A percentile compares a stretch with the other conserved stretches of the same genome.
These are phyloP conservation scores for Carassius carassius DNA, from an alignment of 2,113 vertebrate genomes.

Conservation along the genomic window DNA sequence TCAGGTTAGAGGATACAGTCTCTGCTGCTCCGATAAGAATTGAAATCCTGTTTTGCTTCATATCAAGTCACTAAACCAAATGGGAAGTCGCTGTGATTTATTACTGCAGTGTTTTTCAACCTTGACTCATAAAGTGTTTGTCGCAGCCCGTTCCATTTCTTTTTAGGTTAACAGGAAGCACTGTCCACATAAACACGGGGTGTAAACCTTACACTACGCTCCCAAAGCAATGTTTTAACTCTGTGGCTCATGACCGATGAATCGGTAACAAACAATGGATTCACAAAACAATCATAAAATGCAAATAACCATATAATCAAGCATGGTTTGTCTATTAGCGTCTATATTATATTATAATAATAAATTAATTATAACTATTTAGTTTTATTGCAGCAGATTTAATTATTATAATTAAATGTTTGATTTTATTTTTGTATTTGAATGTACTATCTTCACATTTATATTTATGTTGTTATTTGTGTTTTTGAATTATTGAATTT, in stretches of 20 bases:
- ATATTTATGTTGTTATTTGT: too few species aligned
- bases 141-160: neutral
- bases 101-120: conserved; percentile 33
- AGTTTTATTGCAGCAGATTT: neutral
- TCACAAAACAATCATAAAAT: neutral
- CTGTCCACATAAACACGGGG: neutral
- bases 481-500: too few species aligned
- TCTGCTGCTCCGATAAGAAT: conserved; percentile 23
- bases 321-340: neutral
- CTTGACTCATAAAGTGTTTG: conserved; percentile 17
- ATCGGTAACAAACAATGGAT: neutral
- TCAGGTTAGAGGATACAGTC: conserved; percentile 32
- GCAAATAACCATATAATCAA: neutral
- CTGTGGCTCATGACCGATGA: neutral
- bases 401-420: neutral
- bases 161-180: neutral
- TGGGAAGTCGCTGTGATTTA: conserved; percentile 22
- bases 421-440: too few species aligned
- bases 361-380: neutral
- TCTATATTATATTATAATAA: neutral
- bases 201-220: neutral
- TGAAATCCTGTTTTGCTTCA: conserved; percentile 34
- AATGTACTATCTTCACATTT: too few species aligned
- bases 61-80: conserved; percentile 2
- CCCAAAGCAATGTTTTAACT: neutral